Percentiles rank a stretch among this genome's conserved stretches.
These are phyloP conservation scores for Isurus oxyrinchus DNA, from an alignment of 2,113 vertebrate species.

Conservation along the genomic window DNA sequence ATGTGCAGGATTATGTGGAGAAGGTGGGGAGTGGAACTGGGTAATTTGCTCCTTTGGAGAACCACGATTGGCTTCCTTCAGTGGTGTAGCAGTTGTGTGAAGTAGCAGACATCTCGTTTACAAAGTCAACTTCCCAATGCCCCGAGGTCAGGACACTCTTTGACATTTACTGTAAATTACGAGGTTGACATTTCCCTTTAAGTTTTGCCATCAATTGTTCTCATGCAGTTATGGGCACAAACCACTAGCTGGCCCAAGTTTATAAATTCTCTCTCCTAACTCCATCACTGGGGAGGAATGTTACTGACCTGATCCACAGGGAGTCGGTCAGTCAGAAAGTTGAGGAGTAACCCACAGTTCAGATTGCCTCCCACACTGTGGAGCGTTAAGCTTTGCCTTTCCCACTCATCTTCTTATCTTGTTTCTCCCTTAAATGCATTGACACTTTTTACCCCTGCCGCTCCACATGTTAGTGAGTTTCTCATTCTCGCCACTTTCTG, in stretches of 20 bases:
- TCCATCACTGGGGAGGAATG: neutral
- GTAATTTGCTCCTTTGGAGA: too few relatives aligned
- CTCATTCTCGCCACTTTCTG: neutral
- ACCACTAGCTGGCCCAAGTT: neutral
- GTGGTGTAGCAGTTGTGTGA: neutral
- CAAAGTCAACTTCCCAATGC: neutral
- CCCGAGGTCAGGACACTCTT: neutral
- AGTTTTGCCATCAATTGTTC: neutral
- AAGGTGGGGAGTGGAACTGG: too few relatives aligned
- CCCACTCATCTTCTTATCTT: neutral
- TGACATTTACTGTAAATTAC: neutral
- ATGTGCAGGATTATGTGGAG: neutral
- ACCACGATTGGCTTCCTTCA: neutral
- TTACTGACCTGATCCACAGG: neutral
- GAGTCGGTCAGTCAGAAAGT: too few relatives aligned
- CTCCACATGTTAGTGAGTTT: neutral
- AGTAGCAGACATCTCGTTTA: neutral
- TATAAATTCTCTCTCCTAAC: neutral
- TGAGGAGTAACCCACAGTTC: neutral
- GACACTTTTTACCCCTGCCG: neutral
- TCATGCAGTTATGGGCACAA: neutral
- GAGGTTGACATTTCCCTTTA: neutral
- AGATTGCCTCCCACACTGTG: too few relatives aligned
- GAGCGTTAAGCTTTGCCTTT: neutral
- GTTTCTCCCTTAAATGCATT: neutral